Evolutionary conservation across 2,113 vertebrate species (phyloP), one percentile per base, ranked within the genome.

Genomic region (Gymnorhina tibicen): DNA sequence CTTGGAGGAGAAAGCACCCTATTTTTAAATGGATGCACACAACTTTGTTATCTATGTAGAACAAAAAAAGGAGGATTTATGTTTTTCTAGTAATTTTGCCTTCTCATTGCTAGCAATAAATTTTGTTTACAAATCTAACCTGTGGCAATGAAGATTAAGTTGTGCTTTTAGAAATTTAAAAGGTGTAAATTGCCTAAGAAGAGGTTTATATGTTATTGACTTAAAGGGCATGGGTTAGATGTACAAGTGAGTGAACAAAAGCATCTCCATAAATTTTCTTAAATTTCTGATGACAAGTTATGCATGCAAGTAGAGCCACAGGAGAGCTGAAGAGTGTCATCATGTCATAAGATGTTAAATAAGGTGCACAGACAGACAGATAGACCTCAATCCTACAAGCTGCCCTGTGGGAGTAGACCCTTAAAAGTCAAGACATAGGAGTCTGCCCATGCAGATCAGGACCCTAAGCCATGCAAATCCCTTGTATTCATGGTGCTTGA

Each of bases 241-340:
- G 49, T 39, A 60, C 27, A 89, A 88, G 42, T 46, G 72, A 91
- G 62, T 55, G 73, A 94, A 86, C 62, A 91, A 70, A 91, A 95
- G 39, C 22, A 55, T 52, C 35, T 77, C 50, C 52, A 37, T 76
- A 58, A 55, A 70, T 92, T 82, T 59, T 59, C 52, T 81, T 39
- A 92, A 85, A 93, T 89, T 87, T 79, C 50, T 90, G 85, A 79
- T 79, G 92, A 95, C 85, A 88, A 92, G 79, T 77, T 95, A 81
- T 60, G 58, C 67, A 80, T 67, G 70, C 72, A 83, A 94, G 59
- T 21, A 82, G 58, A 92, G 90, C 49, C 91, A 91, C 60, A 56
- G 69, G 92, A 94, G 73, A 94, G 32, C 18, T 92, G 88, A 77
- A 74, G 72, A 91, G 73, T 27, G 83, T 89, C 44, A 68, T 85